Evolutionary conservation across 2,113 vertebrate species (phyloP), one percentile per base, ranked within the genome.

Genomic region (Mugil cephalus): DNA sequence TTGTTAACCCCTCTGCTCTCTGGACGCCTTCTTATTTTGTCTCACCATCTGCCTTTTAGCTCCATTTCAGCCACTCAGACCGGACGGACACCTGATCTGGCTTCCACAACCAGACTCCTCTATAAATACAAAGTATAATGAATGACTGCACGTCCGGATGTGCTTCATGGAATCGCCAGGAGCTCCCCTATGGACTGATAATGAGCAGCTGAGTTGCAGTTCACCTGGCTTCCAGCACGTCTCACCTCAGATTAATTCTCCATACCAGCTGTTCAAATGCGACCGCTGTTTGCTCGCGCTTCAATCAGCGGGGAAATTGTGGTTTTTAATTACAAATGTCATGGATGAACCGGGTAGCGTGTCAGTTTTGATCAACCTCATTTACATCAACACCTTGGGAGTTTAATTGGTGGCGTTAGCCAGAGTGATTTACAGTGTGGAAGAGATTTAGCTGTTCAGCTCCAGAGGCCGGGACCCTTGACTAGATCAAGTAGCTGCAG

Each of bases 31-130:
- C 42, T 54, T 69, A 69, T 88, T 89, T 78, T 53, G 24, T 80
- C 69, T 58, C 69, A 55, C 84, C 84, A 86, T 88, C 90, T 90
- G 82, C 79, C 71, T 86, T 77, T 76, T 47, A 82, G 82, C 69
- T 83, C 73, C 18, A 15, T 79, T 79, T 73, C 65, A 72, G 24
- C 42, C 48, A 77, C 66, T 78, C 69, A 55, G 69, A 79, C 43
- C 2, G 30, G 78, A 80, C 74, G 45, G 89, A 89, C 79, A 89
- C 77, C 74, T 10, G 70, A 90, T 86, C 86, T 0, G 10, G 60
- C 75, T 56, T 65, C 61, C 42, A 84, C 38, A 2, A 63, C 66
- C 53, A 51, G 73, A 76, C 66, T 36, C 70, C 47, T 56, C 63
- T 80, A 64, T 76, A 84, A 86, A 88, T 82, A 79, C 66, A 53